Evolutionary conservation across 2,113 vertebrate species (phyloP).

Genomic region (Dasypus novemcinctus): DNA sequence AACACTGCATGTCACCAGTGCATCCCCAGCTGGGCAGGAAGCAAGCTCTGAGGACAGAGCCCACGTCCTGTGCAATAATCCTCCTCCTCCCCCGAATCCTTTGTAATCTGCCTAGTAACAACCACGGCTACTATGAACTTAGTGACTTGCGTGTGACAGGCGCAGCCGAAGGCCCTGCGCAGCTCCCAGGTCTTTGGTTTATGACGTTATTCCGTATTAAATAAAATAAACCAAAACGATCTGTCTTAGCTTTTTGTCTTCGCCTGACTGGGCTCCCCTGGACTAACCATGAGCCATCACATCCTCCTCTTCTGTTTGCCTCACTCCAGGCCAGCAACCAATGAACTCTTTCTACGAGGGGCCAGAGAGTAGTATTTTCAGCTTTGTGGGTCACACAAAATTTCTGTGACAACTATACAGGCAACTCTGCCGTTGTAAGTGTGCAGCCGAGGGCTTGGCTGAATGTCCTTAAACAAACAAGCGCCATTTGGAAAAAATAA

Average conservation of each 20-base stretch:
- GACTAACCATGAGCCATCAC: background rate
- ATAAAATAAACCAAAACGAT: background rate
- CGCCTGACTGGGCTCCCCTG: background rate
- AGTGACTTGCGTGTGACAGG: rapidly evolving
- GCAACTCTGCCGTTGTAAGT: too few relatives aligned
- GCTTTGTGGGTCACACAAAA: background rate
- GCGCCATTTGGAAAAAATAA: too few relatives aligned
- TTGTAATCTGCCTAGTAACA: background rate
- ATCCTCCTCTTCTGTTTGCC: background rate
- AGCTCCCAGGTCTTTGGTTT: background rate
- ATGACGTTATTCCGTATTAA: background rate
- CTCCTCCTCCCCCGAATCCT: too few relatives aligned
- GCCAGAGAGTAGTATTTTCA: background rate
- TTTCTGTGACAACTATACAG: background rate
- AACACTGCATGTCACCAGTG: background rate
- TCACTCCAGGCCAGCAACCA: too few relatives aligned
- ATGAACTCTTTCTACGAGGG: background rate
- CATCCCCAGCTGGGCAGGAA: background rate
- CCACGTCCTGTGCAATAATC: too few relatives aligned
- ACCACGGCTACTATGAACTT: too few relatives aligned
- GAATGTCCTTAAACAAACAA: background rate
- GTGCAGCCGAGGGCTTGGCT: too few relatives aligned
- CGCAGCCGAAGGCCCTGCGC: rapidly evolving
- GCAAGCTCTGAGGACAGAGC: too few relatives aligned
- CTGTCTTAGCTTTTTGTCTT: background rate